Percentiles rank a stretch among this genome's conserved stretches.
Conservation (phyloP, 2,888 invertebrate genomes). For the Deilephila porcellus region DNA sequence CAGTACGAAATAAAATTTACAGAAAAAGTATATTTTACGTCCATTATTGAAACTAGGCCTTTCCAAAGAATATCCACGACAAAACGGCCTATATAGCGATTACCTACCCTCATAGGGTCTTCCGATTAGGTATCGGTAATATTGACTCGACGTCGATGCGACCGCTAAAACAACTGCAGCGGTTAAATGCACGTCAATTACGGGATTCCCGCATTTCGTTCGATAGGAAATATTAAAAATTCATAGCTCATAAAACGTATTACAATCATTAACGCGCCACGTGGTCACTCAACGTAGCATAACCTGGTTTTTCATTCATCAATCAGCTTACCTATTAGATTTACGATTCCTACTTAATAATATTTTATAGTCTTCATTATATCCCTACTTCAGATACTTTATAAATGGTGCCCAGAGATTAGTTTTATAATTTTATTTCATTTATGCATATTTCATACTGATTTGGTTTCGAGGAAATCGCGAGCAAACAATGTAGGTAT, state of each 20-base stretch:
- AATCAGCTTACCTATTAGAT: not conserved
- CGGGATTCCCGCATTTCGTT: constrained; percentile 7
- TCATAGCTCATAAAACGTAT: constrained; percentile 12
- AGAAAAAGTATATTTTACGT: too few relatives aligned
- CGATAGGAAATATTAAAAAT: constrained; percentile 20
- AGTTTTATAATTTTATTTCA: too few relatives aligned
- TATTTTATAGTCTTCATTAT: not conserved
- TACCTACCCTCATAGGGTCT: too few relatives aligned
- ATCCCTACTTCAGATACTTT: too few relatives aligned
- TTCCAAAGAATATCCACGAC: too few relatives aligned
- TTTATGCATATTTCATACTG: too few relatives aligned
- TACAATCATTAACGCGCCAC: not conserved
- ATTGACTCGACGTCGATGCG: not conserved
- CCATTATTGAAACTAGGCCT: too few relatives aligned
- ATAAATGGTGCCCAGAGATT: too few relatives aligned
- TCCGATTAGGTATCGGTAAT: not conserved
- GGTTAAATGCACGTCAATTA: not conserved
- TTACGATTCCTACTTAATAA: not conserved
- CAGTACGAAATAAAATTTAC: too few relatives aligned
- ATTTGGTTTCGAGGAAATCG: too few relatives aligned
- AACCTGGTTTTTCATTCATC: not conserved
- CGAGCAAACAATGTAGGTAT: too few relatives aligned
- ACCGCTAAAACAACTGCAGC: not conserved
- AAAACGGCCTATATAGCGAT: too few relatives aligned
- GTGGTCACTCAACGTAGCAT: not conserved